phyloP scores from a whole-genome alignment of 2,888 invertebrate genomes.

The Autographa pulchrina region DNA sequence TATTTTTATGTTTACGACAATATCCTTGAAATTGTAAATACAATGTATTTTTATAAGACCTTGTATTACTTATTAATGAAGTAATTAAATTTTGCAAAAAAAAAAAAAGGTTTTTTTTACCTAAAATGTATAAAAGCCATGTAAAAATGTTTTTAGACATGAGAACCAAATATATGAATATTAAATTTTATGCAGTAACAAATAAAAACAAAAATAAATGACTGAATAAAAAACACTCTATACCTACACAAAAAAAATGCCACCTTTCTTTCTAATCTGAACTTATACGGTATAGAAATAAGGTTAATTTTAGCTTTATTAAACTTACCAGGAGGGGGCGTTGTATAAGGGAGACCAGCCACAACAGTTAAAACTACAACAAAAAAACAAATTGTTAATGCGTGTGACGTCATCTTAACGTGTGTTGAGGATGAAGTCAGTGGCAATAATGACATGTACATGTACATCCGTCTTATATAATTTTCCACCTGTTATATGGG shows the following conservation, averaged over 20 bases:
- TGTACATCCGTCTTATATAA: neutral
- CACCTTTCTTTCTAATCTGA: no score
- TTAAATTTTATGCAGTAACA: no score
- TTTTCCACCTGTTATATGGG: no score
- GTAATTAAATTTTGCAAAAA: no score
- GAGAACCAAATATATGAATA: no score
- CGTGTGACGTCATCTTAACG: neutral
- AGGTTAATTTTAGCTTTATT: neutral
- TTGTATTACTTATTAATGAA: no score
- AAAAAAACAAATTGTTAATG: neutral
- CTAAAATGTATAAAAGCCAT: no score
- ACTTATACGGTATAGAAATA: neutral
- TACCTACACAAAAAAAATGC: no score
- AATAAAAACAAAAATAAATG: neutral
- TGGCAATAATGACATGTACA: neutral
- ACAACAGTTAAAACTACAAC: neutral
- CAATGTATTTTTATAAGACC: neutral
- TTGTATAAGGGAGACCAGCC: neutral
- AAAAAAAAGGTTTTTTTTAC: no score
- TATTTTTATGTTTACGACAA: neutral
- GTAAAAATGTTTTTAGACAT: no score
- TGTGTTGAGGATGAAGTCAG: neutral
- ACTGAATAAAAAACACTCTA: no score
- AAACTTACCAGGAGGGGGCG: neutral
- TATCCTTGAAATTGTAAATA: neutral